phyloP scores from a whole-genome alignment of 2,113 vertebrate genomes.

The Capreolus pygargus region DNA sequence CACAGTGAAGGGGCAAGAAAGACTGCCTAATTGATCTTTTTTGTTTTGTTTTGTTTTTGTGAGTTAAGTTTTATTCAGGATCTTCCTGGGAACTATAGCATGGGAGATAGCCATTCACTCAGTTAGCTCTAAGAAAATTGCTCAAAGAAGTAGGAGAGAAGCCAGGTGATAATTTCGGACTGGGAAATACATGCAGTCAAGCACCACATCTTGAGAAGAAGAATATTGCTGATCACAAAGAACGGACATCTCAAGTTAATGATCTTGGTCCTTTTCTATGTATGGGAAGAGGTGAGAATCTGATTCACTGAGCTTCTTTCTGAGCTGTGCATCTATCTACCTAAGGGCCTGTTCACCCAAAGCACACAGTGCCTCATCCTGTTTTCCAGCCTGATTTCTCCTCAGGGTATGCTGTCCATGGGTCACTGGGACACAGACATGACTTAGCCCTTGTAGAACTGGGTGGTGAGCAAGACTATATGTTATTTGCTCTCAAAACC shows the following conservation, averaged over 20 bases:
- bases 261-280: neutral
- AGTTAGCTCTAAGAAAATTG: neutral
- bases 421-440: neutral
- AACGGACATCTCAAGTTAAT: neutral
- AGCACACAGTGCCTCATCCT: neutral
- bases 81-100: neutral
- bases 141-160: neutral
- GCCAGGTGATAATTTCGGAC: neutral
- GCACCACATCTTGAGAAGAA: neutral
- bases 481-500: neutral
- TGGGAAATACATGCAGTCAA: neutral
- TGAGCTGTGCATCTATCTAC: neutral
- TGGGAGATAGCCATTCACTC: neutral
- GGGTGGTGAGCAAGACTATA: neutral
- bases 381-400: neutral
- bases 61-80: neutral
- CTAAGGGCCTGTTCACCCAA: neutral
- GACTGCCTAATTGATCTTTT: neutral
- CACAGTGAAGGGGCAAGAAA: neutral
- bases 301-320: neutral
- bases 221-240: neutral
- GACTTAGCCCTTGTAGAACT: neutral
- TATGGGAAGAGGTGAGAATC: neutral
- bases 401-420: neutral
- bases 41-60: neutral